Conservation (phyloP, 2,888 invertebrate genomes). For the Adelphocoris suturalis region DNA sequence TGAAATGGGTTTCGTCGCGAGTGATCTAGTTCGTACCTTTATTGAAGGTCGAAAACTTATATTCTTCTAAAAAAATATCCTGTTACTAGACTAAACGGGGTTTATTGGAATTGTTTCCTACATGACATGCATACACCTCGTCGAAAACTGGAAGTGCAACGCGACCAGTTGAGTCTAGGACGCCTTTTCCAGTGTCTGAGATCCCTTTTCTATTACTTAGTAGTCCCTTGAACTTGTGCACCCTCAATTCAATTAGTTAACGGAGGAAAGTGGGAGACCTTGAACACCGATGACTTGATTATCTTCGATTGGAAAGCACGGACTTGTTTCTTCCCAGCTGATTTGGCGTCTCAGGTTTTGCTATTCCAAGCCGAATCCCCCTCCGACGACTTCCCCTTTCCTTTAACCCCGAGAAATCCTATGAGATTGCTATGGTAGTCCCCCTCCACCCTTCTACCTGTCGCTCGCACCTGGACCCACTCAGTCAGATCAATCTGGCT, state of each 20-base stretch:
- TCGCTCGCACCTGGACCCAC: conserved; percentile 42
- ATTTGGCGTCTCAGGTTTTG: conserved; percentile 23
- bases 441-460: neutral
- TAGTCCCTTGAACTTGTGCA: too few relatives aligned
- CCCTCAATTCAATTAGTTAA: conserved; percentile 13
- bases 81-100: too few relatives aligned
- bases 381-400: neutral
- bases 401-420: conserved; percentile 1
- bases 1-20: too few relatives aligned
- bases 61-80: too few relatives aligned
- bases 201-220: too few relatives aligned
- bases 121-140: too few relatives aligned
- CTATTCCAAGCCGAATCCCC: conserved; percentile 20
- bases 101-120: too few relatives aligned
- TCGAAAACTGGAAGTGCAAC: too few relatives aligned
- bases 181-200: too few relatives aligned
- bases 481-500: conserved; percentile 32
- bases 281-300: conserved; percentile 45
- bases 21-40: too few relatives aligned
- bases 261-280: neutral
- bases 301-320: conserved; percentile 55
- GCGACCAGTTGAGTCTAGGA: too few relatives aligned
- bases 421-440: conserved; percentile 37
- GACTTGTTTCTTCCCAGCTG: conserved; percentile 39
- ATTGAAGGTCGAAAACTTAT: too few relatives aligned